These are phyloP conservation scores for Synergus japonicus DNA, from an alignment of 2,888 invertebrate genomes.

Conservation along the genomic window DNA sequence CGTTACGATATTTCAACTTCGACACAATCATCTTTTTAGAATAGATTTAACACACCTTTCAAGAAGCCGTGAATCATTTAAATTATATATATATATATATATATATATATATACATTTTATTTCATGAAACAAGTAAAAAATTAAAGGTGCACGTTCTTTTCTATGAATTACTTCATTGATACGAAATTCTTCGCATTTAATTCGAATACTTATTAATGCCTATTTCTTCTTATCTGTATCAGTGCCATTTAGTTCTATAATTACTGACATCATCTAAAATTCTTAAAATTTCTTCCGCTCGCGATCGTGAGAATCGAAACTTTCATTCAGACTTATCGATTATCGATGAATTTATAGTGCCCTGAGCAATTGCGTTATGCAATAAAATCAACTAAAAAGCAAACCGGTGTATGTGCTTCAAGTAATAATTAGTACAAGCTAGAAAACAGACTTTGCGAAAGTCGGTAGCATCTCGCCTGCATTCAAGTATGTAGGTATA, in stretches of 20 bases:
- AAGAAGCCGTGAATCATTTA: no score
- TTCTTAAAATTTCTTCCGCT: not conserved
- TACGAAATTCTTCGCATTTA: no score
- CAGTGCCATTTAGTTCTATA: not conserved
- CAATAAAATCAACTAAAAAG: conserved; percentile 19
- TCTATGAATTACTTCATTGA: no score
- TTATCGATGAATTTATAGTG: conserved; percentile 7
- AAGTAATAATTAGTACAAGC: not conserved
- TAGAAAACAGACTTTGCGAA: not conserved
- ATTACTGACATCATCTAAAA: conserved; percentile 15
- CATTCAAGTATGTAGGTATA: not conserved
- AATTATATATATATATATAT: no score
- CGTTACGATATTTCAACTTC: no score
- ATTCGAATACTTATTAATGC: no score
- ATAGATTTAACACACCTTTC: no score
- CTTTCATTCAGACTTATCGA: conserved; percentile 11
- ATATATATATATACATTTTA: no score
- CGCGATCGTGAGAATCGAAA: conserved; percentile 10
- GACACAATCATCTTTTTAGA: no score
- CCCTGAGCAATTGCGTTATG: not conserved
- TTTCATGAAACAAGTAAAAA: no score
- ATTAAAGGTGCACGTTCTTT: no score
- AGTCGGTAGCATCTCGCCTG: conserved; percentile 2
- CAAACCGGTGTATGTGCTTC: not conserved
- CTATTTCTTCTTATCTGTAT: not conserved